Base-by-base conservation (phyloP, 2,888 invertebrate species). In the Coecobrya sp. region DNA sequence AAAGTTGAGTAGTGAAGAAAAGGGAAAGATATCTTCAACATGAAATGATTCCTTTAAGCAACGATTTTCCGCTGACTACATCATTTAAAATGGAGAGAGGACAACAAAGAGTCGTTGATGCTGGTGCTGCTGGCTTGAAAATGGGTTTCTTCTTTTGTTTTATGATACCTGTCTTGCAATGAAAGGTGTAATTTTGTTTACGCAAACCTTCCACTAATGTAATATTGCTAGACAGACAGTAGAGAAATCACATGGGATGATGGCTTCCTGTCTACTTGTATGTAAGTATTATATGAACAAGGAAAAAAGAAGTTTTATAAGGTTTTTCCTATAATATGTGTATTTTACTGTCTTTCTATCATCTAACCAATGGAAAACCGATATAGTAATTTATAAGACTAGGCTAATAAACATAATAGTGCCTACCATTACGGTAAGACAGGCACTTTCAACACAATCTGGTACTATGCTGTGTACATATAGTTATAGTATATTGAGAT, bases 181-280 rank as follows among this genome's bases (percentile, higher is more conserved):
- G 86, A 91, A 86, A 81, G 86, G 79, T 86, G 91, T 91, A 91
- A 86, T 91, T 91, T 91, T 91, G 91, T 91, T 91, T 86, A 86
- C 86, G 68, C 81, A 59, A 89, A 59, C 76, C 85, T 62, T 84
- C 85, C 84, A 84, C 85, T 85, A 85, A 76, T 59, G 76, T 59
- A 85, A 85, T 89, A 70, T 82, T 76, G 85, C 76, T 89, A 59
- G 84, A 76, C 42, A 89, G 89, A 70, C 89, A 82, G 42, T 70
- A 82, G 55, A 89, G 82, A 82, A 76, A 25, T 49, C 49, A 27
- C n/a, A 22, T 11, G 25, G 52, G 76, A 88, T 87, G 76, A 76
- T 87, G 52, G 76, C 79, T 27, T 79, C 62, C 27, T 81, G 76
- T 73, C 86, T 55, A 11, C 8, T 3, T 59, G n/a, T n/a, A 45